Percentiles rank a stretch among this genome's conserved stretches.
Conservation (phyloP, 2,797 vertebrate species). For the Holocentrus rufus region DNA sequence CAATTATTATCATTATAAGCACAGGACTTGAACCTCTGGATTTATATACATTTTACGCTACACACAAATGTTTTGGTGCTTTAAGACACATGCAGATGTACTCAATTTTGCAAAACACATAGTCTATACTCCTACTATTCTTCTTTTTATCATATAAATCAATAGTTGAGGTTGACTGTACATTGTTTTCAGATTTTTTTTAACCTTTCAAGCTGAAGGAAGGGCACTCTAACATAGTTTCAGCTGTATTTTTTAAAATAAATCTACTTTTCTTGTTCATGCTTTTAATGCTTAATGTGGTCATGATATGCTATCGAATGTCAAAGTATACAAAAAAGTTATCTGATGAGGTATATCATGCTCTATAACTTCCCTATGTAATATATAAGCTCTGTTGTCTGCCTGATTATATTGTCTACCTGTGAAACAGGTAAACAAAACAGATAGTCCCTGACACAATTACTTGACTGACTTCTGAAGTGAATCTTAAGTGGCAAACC, state of each 20-base stretch:
- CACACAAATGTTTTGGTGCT: too few species aligned
- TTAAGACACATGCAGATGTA: too few species aligned
- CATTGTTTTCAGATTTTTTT: too few species aligned
- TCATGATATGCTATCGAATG: not conserved
- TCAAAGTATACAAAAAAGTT: not conserved
- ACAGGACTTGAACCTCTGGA: too few species aligned
- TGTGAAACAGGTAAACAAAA: conserved; percentile 45
- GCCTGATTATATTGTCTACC: conserved; percentile 14
- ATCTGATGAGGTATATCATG: not conserved
- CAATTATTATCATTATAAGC: too few species aligned
- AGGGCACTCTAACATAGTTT: not conserved
- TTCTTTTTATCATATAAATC: too few species aligned
- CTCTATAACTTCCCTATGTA: not conserved
- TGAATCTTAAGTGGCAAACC: conserved; percentile 67
- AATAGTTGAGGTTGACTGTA: too few species aligned
- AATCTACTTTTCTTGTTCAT: too few species aligned
- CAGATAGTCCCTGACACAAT: conserved; percentile 44
- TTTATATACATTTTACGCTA: too few species aligned
- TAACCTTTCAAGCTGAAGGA: not conserved
- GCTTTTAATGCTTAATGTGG: not conserved
- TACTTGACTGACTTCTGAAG: conserved; percentile 64
- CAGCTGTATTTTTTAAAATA: not conserved
- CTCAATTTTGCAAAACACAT: too few species aligned
- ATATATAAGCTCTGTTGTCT: conserved; percentile 18
- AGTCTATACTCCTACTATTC: too few species aligned